These are phyloP conservation scores for Aquatica leii DNA, from an alignment of 2,888 invertebrate genomes.

Conservation along the genomic window DNA sequence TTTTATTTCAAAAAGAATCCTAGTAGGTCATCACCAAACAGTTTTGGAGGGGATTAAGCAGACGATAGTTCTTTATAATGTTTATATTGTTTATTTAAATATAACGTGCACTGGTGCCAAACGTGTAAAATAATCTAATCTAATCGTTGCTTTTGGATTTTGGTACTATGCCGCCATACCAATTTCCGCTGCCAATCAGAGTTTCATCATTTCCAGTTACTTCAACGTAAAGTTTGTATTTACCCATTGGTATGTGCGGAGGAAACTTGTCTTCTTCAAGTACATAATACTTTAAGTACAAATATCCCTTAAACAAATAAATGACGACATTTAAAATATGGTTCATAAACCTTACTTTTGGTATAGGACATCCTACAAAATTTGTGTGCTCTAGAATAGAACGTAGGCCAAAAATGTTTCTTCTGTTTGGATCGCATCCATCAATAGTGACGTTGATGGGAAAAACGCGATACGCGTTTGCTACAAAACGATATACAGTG, in stretches of 20 bases:
- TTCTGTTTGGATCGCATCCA: constrained; percentile 8
- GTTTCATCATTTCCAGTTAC: background rate
- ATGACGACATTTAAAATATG: background rate
- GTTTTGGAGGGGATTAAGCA: too few species aligned
- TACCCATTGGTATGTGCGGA: constrained; percentile 17
- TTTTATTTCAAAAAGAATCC: too few species aligned
- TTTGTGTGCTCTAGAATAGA: constrained; percentile 4
- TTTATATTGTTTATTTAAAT: too few species aligned
- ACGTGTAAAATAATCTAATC: too few species aligned
- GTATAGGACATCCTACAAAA: constrained; percentile 18
- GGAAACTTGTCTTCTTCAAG: constrained; percentile 20
- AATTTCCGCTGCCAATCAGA: background rate
- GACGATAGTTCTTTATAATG: too few species aligned
- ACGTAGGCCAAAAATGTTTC: constrained; percentile 6
- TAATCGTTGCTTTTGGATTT: too few species aligned
- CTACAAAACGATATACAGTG: background rate
- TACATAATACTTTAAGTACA: constrained; percentile 12
- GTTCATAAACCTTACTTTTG: constrained; percentile 2
- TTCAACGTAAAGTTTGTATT: constrained; percentile 13
- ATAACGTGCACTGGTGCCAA: too few species aligned
- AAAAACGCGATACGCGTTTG: constrained; percentile 14
- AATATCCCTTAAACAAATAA: constrained; percentile 14
- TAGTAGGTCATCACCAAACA: too few species aligned
- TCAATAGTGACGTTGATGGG: constrained; percentile 17
- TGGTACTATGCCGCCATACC: constrained; percentile 12